Evolutionary conservation across 2,797 vertebrate species (phyloP), one percentile per base, ranked within the genome.

Genomic region (Paguma larvata): DNA sequence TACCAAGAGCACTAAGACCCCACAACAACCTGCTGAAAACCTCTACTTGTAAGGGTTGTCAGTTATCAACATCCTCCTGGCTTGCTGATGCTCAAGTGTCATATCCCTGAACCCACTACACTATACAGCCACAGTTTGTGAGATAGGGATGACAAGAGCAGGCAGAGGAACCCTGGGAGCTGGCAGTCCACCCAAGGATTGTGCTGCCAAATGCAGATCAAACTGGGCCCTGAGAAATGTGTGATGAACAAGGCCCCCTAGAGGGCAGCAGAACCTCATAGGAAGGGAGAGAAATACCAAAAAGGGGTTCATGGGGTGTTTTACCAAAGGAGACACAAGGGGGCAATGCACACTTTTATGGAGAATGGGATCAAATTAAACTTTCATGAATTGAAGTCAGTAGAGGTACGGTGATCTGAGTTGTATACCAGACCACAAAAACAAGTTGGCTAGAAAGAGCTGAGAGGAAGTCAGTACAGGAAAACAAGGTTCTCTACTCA

Each of bases 201-300:
- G 11, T 2, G 19, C 7, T 2, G 75, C 44, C 34, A 30, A 63
- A 38, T 1, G 15, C 34, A 6, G 12, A 14, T 30, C 41, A 3
- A 27, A 27, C 14, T 0, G 23, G 32, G 15, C 32, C 46, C 51
- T 67, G 27, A 67, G 44, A 53, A 4, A 6, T 15, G 8, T n/a
- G 41, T 80, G 85, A 73, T 23, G 27, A 92, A 10, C 59, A 86
- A n/a, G 82, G 73, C 62, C 94, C 97, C 95, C 93, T 94, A 97
- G 98, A 84, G 98, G 97, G 97, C 97, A 97, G 97, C 97, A 98
- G 78, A 97, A 79, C 18, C 89, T 82, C 63, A 53, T 34, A 41
- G 38, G 79, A 96, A 41, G 51, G 70, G 73, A 78, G 30, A 59
- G 51, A 67, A 59, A 65, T 1, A 13, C 11, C n/a, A 21, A 10